Evolutionary conservation across 2,888 invertebrate genomes (phyloP).

Genomic region (Quadriops clusia): DNA sequence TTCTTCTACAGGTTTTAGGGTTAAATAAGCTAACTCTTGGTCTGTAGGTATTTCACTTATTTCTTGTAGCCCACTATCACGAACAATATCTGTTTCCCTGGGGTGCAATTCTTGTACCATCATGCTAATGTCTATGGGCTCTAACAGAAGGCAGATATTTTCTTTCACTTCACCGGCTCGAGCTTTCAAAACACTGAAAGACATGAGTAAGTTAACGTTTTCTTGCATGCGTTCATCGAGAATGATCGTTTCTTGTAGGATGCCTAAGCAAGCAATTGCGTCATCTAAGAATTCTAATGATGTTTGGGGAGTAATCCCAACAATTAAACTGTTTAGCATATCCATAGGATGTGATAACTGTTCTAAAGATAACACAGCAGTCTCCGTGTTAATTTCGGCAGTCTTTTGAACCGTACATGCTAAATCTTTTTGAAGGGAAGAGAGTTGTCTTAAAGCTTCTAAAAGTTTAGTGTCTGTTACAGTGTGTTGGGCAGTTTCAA

Average conservation of each 20-base stretch:
- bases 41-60: no score
- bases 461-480: slow-evolving; percentile 26
- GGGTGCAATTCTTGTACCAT: slow-evolving; percentile 16
- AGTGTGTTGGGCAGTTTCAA: slow-evolving; percentile 29
- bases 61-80: not conserved
- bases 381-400: slow-evolving; percentile 25
- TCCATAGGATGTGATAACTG: slow-evolving; percentile 42
- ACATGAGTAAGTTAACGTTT: slow-evolving; percentile 23
- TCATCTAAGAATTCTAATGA: slow-evolving; percentile 27
- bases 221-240: slow-evolving; percentile 24
- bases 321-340: slow-evolving; percentile 29
- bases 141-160: slow-evolving; percentile 28
- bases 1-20: slow-evolving; percentile 9
- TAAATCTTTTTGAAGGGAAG: slow-evolving; percentile 32
- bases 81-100: slow-evolving; percentile 20
- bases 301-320: slow-evolving; percentile 23
- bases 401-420: slow-evolving; percentile 25
- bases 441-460: slow-evolving; percentile 29
- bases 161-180: slow-evolving; percentile 28
- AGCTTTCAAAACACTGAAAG: slow-evolving; percentile 25
- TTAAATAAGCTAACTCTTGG: not conserved
- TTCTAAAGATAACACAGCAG: slow-evolving; percentile 36
- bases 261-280: slow-evolving; percentile 27
- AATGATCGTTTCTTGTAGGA: slow-evolving; percentile 29
- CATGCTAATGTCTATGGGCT: slow-evolving; percentile 18